A percentile compares a stretch with the other conserved stretches of the same genome.
Conservation (phyloP, 2,797 vertebrate species). For the Taenioides sp. region DNA sequence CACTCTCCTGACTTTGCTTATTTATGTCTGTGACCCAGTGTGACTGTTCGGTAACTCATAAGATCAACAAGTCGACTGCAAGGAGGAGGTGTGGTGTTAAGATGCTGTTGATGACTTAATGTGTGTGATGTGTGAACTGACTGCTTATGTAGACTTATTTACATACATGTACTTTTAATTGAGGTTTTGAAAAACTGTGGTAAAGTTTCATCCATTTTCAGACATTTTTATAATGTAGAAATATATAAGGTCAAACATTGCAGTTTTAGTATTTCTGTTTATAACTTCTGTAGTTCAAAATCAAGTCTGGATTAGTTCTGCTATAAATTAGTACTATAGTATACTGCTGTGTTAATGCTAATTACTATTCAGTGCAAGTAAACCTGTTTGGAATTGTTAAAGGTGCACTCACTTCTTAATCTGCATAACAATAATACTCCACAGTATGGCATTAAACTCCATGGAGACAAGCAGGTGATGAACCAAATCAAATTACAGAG, state of each 20-base stretch:
- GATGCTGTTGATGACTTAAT: not conserved
- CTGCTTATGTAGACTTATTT: not conserved
- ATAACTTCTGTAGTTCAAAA: no score
- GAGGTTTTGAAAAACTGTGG: not conserved
- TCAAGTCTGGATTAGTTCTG: not conserved
- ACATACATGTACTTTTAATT: not conserved
- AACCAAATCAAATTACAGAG: no score
- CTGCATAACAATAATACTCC: no score
- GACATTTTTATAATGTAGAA: not conserved
- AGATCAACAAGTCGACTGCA: not conserved
- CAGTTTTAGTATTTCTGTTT: no score
- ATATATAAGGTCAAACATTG: no score
- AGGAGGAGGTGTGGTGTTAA: not conserved
- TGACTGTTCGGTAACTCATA: not conserved
- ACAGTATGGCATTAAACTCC: no score
- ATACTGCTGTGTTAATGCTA: no score
- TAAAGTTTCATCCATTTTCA: not conserved
- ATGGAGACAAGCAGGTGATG: no score
- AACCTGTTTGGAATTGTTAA: no score
- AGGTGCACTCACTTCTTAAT: no score
- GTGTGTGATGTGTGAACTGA: not conserved
- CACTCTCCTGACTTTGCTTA: not conserved
- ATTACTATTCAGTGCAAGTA: no score
- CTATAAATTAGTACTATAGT: not conserved
- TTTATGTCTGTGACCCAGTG: not conserved